These are phyloP conservation scores for Cathartes aura DNA, from an alignment of 2,113 vertebrate species.

Conservation along the genomic window DNA sequence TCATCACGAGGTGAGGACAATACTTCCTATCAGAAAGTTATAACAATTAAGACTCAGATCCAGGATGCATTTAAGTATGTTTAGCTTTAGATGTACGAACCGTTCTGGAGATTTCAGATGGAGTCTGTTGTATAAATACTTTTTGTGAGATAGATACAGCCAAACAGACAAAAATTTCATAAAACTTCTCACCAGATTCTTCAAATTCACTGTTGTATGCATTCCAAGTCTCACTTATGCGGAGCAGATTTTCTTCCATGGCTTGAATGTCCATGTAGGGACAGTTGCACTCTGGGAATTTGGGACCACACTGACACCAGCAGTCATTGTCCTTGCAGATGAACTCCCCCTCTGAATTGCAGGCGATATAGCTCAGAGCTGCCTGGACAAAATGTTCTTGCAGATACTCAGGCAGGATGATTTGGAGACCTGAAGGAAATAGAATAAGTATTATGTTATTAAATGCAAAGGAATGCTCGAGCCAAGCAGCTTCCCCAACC, in stretches of 20 bases:
- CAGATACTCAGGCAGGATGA: constrained; percentile 93
- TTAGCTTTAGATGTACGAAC: not conserved
- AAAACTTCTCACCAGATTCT: constrained; percentile 85
- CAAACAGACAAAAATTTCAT: not conserved
- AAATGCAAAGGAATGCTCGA: not conserved
- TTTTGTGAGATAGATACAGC: not conserved
- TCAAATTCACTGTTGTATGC: constrained; percentile 92
- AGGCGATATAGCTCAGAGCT: constrained; percentile 94
- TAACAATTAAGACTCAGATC: not conserved
- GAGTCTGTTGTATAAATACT: not conserved
- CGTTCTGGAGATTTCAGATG: not conserved
- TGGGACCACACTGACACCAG: constrained; percentile 92
- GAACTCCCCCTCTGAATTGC: constrained; percentile 95
- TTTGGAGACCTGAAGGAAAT: constrained; percentile 85
- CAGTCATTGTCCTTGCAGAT: constrained; percentile 94
- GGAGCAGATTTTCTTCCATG: constrained; percentile 93
- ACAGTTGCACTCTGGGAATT: constrained; percentile 95
- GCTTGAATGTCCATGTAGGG: constrained; percentile 97
- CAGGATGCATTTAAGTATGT: not conserved
- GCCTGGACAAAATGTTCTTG: constrained; percentile 92
- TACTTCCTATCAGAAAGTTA: not conserved
- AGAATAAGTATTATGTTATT: not conserved
- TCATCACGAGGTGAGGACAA: not conserved
- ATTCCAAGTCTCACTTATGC: constrained; percentile 91
- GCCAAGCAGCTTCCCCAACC: not conserved